phyloP scores from a whole-genome alignment of 2,888 invertebrate species.

The Venustoraphidia nigricollis region DNA sequence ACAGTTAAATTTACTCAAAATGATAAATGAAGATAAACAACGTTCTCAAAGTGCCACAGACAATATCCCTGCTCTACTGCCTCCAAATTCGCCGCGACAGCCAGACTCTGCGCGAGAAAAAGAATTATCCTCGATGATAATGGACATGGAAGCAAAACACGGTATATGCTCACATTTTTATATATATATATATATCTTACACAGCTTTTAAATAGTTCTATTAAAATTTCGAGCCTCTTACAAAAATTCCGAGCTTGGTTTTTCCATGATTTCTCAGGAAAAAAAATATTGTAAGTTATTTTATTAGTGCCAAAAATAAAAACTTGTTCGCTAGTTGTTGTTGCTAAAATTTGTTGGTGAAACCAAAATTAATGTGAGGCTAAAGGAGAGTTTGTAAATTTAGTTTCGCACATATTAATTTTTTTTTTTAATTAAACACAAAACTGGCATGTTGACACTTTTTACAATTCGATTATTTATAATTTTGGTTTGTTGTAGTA shows the following conservation, averaged over 20 bases:
- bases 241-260: neutral
- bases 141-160: conserved; percentile 70
- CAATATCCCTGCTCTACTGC: conserved; percentile 21
- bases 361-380: too few relatives aligned
- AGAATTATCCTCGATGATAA: conserved; percentile 56
- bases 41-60: conserved; percentile 14
- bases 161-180: conserved; percentile 43
- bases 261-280: too few relatives aligned
- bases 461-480: too few relatives aligned
- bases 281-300: too few relatives aligned
- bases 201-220: conserved; percentile 16
- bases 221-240: conserved; percentile 10
- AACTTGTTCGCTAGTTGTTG: too few relatives aligned
- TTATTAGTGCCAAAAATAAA: too few relatives aligned
- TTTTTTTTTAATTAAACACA: too few relatives aligned
- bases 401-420: too few relatives aligned
- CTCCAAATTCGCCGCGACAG: conserved; percentile 18
- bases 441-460: too few relatives aligned
- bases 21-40: conserved; percentile 10
- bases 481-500: conserved; percentile 42
- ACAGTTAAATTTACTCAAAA: neutral
- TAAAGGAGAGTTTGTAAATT: too few relatives aligned
- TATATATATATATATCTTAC: neutral
- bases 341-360: too few relatives aligned
- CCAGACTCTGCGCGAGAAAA: conserved; percentile 33